Base-by-base conservation (phyloP, 1,140 invertebrate genomes). In the Goniozus legneri region DNA sequence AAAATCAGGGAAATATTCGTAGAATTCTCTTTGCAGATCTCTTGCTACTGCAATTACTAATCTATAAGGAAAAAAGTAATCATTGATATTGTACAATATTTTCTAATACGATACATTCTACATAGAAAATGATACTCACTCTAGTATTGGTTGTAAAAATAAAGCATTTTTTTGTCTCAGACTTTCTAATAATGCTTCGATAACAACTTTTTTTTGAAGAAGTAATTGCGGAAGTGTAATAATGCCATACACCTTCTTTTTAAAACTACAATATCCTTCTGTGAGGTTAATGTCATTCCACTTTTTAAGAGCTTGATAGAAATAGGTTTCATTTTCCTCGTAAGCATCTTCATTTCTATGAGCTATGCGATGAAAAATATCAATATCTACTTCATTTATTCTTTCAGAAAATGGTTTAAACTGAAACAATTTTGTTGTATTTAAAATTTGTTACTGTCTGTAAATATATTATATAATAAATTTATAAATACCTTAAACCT, bases 1-100 rank as follows among this genome's bases (percentile, higher is more conserved):
- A 55, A 93, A 86, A 0, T 71, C 62, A 12, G 80, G 79, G 64
- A 94, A 96, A 60, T 91, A 82, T 31, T 79, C 75, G 65, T 94
- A 93, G 63, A 96, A 95, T 45, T 95, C 90, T 62, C 84, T 82
- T 57, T 89, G 83, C 14, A 97, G 73, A 75, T 96, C 93, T 71
- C 85, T 84, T 6, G 89, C 88, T 31, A 93, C 64, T 24, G 92
- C 89, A 22, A 92, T 87, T 3, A 91, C 71, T 46, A 95, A 78
- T 64, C 89, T 92, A 73, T 48, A 82, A 82, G 63, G 58, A 61
- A 52, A 36, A 52, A 42, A 46, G 3, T 14, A 21, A 34, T 22
- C 12, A 20, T 14, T 22, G 1, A 24, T 27, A 27, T 4, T 47
- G 36, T 42, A 22, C 14, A 31, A 34, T 19, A 19, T 24, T 30